Evolutionary conservation across 1,140 invertebrate species (phyloP).

Genomic region (Tetramorium parvispinum): DNA sequence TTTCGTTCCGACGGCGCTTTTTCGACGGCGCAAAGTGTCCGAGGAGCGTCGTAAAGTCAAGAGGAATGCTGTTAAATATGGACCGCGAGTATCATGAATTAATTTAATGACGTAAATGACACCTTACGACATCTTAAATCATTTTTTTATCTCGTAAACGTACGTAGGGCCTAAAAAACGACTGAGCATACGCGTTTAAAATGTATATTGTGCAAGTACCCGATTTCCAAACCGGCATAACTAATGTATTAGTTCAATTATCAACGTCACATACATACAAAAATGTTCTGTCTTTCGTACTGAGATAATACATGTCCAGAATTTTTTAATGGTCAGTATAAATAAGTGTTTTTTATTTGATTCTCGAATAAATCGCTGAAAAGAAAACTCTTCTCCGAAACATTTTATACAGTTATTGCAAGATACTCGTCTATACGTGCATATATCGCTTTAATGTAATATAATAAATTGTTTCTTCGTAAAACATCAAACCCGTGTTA

Average conservation of each 20-base stretch:
- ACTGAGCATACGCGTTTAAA: neutral
- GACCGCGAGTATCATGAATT: conserved; percentile 41
- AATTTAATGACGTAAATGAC: conserved; percentile 34
- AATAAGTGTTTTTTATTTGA: neutral
- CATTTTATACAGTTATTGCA: too few species aligned
- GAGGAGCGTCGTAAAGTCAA: conserved; percentile 3
- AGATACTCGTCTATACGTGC: too few species aligned
- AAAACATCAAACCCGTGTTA: too few species aligned
- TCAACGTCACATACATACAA: neutral
- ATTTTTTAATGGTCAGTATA: neutral
- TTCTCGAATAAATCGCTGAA: neutral
- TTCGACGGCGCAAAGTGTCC: neutral
- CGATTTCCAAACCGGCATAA: neutral
- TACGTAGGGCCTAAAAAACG: neutral
- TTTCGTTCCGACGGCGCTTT: neutral
- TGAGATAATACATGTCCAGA: neutral
- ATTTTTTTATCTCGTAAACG: conserved; percentile 30
- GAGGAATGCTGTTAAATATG: neutral
- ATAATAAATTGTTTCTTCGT: too few species aligned
- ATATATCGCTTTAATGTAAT: too few species aligned
- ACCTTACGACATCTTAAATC: conserved; percentile 48
- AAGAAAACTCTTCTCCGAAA: too few species aligned
- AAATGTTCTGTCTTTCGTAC: neutral
- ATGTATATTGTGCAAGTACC: conserved; percentile 27
- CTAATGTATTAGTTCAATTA: conserved; percentile 22